Base-by-base conservation (phyloP, 2,888 invertebrate genomes). In the Diarsia mendica region DNA sequence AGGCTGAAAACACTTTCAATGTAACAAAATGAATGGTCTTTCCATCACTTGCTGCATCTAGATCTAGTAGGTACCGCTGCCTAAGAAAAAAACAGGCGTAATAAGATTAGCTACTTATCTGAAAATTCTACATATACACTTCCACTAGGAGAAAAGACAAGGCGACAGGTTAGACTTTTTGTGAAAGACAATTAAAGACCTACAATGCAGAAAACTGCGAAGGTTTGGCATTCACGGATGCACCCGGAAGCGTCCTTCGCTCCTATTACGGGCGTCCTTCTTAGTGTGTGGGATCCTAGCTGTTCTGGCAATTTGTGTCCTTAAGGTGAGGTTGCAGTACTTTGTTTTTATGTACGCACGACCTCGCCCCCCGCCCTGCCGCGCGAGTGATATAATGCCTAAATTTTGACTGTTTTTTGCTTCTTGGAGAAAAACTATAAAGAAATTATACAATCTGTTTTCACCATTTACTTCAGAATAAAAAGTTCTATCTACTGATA, bases 231-330 rank as follows among this genome's bases (percentile, higher is more conserved):
- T 75, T 74, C 85, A 72, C 48, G 44, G 72, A 75, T 75, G 65
- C 51, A 60, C 53, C 72, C 75, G 80, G 79, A 85, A 85, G 72
- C 74, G 72, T 69, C 84, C 74, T 58, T 82, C 74, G 20, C 13
- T 82, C 71, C 75, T 73, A 64, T 53, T 79, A 82, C 46, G 70
- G 70, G 66, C 76, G 72, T 80, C 75, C 71, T 82, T 72, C 72
- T 68, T 60, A 65, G 65, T 71, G 79, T 75, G 85, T 82, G 71
- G 82, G 85, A 58, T 58, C 44, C 60, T 84, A 82, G 77, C 82
- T 67, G 79, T 77, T 58, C 70, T 39, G 49, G 66, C 49, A 68
- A 69, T 77, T 71, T 53, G 76, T 76, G 75, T 77, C 74, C 79
- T 72, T n/a, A n/a, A n/a, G n/a, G n/a, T n/a, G n/a, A n/a, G n/a